Evolutionary conservation across 2,113 vertebrate species (phyloP), one percentile per base, ranked within the genome.

Genomic region (Opisthocomus hoazin): DNA sequence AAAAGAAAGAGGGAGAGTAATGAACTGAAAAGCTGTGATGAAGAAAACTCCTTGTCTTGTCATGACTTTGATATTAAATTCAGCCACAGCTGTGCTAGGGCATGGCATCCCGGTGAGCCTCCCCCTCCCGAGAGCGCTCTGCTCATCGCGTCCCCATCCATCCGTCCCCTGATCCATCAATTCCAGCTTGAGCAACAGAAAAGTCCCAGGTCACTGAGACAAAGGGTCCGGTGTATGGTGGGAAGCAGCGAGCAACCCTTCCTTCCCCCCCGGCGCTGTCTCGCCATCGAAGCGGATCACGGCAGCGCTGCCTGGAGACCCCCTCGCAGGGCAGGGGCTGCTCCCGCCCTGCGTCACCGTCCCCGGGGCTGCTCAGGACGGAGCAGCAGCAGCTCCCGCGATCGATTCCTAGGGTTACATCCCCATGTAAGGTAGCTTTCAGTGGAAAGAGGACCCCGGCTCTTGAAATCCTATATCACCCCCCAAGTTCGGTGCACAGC

Each of bases 1-100:
- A 71, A 91, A 91, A 84, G 69, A 45, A 82, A 84, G 87, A 82
- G 81, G 81, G 61, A 87, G 84, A 79, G 78, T 68, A 87, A 94
- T 93, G 94, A 91, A 94, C 74, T 94, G 90, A 91, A 78, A 75
- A 87, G 84, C 95, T 79, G 34, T 11, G 87, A 68, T 1, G 6
- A 79, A 39, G 79, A 85, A 87, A 77, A 79, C 78, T 80, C 88
- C 46, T 69, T 39, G 65, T 85, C 84, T 90, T 4, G 0, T 54
- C 14, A 1, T 57, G 90, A 75, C 45, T 90, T 43, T 1, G 2
- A 39, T 58, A 53, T 29, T 39, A 68, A 92, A 64, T 24, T 43
- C 43, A 30, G 63, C 63, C 66, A 34, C 27, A 69, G 27, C 75
- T 65, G 32, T 3, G 53, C 77, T 13, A 24, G 50, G 61, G 48